Evolutionary conservation across 2,888 invertebrate genomes (phyloP).

Genomic region (Flabesymbios commensalis): DNA sequence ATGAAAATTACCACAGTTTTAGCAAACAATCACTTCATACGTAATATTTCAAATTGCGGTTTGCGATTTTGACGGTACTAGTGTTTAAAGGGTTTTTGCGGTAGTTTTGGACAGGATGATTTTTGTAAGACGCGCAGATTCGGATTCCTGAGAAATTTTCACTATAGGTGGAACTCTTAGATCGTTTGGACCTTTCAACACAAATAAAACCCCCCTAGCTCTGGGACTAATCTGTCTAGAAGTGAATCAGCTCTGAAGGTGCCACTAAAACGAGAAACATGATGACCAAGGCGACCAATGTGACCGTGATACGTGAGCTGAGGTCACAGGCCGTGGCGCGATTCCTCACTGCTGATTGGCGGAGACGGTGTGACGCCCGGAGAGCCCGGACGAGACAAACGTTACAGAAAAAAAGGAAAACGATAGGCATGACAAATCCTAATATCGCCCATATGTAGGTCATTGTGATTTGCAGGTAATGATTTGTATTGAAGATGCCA

Average conservation of each 20-base stretch:
- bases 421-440: constrained; percentile 53
- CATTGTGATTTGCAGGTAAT: not conserved
- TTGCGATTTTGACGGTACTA: no score
- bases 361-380: not conserved
- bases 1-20: no score
- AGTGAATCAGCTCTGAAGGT: constrained; percentile 54
- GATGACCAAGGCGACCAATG: constrained; percentile 53
- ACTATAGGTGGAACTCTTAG: no score
- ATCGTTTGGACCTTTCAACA: no score
- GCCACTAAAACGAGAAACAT: constrained; percentile 53
- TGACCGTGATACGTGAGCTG: constrained; percentile 45
- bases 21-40: no score
- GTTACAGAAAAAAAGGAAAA: constrained; percentile 51
- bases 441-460: constrained; percentile 44
- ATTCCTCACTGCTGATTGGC: not conserved
- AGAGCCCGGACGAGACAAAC: constrained; percentile 19
- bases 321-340: not conserved
- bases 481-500: not conserved
- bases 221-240: constrained; percentile 19
- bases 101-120: no score
- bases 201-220: no score
- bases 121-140: no score
- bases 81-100: no score
- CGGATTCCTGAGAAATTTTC: no score
- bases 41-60: no score